phyloP scores from a whole-genome alignment of 2,113 vertebrate species.

The Gavia stellata region DNA sequence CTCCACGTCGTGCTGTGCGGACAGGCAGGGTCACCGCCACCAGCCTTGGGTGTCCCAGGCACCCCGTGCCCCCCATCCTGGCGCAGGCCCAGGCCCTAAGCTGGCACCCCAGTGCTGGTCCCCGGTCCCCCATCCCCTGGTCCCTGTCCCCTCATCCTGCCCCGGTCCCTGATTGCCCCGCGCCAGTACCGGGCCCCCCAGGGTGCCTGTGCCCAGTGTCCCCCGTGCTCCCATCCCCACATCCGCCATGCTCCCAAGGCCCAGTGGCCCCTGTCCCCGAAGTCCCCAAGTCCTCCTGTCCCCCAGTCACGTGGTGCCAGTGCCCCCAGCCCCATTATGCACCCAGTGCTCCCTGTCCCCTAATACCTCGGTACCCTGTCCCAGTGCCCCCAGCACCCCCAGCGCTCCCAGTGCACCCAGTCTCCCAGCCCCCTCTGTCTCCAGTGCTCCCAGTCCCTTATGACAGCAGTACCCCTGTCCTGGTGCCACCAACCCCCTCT shows the following conservation, averaged over 20 bases:
- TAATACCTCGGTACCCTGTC: no score
- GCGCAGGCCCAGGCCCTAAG: background rate
- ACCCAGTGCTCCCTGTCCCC: no score
- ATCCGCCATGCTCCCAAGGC: background rate
- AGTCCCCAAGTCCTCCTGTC: no score
- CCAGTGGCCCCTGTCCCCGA: no score
- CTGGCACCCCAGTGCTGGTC: no score
- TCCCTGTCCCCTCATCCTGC: no score
- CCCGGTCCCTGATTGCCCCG: no score
- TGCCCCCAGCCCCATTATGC: no score
- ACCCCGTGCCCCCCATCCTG: background rate
- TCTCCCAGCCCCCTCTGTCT: background rate
- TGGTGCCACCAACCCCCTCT: background rate
- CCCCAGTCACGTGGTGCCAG: no score
- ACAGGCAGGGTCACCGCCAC: rapidly evolving
- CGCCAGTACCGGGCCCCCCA: no score
- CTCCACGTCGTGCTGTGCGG: conserved; percentile 81
- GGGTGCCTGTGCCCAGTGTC: no score
- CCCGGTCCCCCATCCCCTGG: background rate
- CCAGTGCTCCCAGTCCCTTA: background rate
- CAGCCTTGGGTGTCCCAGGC: background rate
- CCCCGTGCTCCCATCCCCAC: background rate
- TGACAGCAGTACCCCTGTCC: background rate
- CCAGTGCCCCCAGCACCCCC: background rate
- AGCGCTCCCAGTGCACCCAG: background rate